A percentile compares a stretch with the other conserved stretches of the same genome.
Conservation (phyloP, 2,797 vertebrate genomes). For the Lagocephalus sceleratus region DNA sequence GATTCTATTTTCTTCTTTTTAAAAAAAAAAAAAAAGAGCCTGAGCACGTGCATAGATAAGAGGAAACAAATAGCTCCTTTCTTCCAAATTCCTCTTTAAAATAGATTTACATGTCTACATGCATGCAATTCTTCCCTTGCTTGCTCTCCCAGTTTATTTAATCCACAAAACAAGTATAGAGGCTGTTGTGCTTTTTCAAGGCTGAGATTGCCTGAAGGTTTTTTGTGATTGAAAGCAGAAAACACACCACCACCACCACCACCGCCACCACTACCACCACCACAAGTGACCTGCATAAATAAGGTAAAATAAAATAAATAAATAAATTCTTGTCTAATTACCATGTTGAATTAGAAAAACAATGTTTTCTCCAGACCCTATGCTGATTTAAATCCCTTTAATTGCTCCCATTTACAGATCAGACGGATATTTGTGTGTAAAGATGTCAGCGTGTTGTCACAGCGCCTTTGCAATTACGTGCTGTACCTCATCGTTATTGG, state of each 20-base stretch:
- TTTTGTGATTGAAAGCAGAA: background rate
- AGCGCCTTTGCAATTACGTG: too few relatives aligned
- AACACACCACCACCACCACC: slow-evolving; percentile 10
- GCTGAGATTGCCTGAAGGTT: slow-evolving; percentile 18
- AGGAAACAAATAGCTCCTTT: background rate
- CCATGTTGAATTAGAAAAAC: slow-evolving; percentile 7
- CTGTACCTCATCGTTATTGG: too few relatives aligned
- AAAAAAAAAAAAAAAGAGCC: too few relatives aligned
- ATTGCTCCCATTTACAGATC: slow-evolving; percentile 14
- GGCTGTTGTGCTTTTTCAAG: slow-evolving; percentile 20
- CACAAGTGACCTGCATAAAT: too few relatives aligned
- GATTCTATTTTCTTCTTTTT: too few relatives aligned
- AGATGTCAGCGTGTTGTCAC: background rate
- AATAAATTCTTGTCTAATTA: slow-evolving; percentile 3
- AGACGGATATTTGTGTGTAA: slow-evolving; percentile 8
- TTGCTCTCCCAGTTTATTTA: slow-evolving; percentile 10
- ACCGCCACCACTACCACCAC: too few relatives aligned
- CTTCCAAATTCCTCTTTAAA: slow-evolving; percentile 5
- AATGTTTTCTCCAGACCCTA: background rate
- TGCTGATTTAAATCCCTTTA: slow-evolving; percentile 14
- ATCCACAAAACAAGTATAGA: slow-evolving; percentile 18
- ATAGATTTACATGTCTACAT: background rate
- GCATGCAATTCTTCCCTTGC: slow-evolving; percentile 1
- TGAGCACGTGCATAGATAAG: background rate
- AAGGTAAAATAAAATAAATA: background rate